Percentiles rank a stretch among this genome's conserved stretches.
Conservation (phyloP, 2,113 vertebrate genomes). For the Marcusenius ussheri region DNA sequence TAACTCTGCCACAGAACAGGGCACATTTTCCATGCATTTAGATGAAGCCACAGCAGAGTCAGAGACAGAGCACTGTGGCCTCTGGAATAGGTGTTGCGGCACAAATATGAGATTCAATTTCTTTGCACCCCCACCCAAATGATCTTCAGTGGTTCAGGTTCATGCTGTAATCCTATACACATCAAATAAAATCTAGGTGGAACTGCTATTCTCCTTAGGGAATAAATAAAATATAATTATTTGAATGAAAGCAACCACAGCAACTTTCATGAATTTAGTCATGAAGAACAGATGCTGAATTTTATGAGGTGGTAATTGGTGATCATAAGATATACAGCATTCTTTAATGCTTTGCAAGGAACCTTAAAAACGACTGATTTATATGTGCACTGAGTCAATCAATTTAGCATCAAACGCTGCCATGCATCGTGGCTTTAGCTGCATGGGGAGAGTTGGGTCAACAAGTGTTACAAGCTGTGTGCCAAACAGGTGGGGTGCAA, state of each 20-base stretch:
- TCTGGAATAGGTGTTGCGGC: not conserved
- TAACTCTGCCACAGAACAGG: not conserved
- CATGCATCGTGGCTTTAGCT: not conserved
- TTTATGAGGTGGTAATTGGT: not conserved
- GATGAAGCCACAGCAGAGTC: not conserved
- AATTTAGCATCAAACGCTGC: not conserved
- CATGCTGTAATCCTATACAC: not conserved
- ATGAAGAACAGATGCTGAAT: not conserved
- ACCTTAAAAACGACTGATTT: not conserved
- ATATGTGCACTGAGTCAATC: not conserved
- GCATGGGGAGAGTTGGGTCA: not conserved
- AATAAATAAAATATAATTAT: not conserved
- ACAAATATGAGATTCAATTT: not conserved
- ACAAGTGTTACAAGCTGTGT: not conserved
- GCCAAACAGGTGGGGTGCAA: not conserved
- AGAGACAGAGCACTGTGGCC: not conserved
- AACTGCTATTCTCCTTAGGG: not conserved
- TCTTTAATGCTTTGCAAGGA: not conserved
- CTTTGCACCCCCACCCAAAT: not conserved
- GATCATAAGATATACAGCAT: not conserved
- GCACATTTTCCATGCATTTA: conserved; percentile 6
- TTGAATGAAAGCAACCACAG: not conserved
- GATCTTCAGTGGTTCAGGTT: not conserved
- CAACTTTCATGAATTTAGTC: not conserved
- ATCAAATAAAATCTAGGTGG: not conserved